Evolutionary conservation across 2,113 vertebrate species (phyloP), one percentile per base, ranked within the genome.

Genomic region (Ptilonorhynchus violaceus): DNA sequence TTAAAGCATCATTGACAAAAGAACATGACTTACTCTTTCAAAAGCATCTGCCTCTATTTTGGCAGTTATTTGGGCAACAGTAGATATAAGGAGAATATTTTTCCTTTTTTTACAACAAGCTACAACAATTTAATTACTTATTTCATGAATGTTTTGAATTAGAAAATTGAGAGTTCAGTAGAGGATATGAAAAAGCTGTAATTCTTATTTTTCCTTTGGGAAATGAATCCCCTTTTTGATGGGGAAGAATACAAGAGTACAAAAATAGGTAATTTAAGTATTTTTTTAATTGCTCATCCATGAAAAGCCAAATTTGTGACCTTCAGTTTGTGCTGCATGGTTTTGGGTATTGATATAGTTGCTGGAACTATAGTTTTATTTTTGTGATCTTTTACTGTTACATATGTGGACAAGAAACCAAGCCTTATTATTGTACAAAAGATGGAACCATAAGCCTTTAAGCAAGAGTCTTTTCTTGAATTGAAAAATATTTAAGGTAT

Each of bases 1-100:
- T 68, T 91, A 93, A 94, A 93, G 16, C 21, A 73, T 59, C 72
- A 67, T 35, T 35, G 90, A 91, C 31, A 63, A 41, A 96, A 96
- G 63, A 77, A 75, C 33, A 30, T 31, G 35, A 23, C 8, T 69
- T 70, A 14, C 58, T 92, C 73, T 86, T 81, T 91, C 77, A 89
- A 79, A 62, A 75, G 23, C 13, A 50, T 56, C 30, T 93, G 30
- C 53, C 37, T 89, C 24, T 67, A n/a, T 77, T 96, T 87, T 78
- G 15, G 82, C 63, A 79, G 73, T 88, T 83, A 83, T 50, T 53
- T 92, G 64, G 46, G 63, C 44, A 94, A 59, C 13, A 46, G 18
- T n/a, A 49, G 56, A 95, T 93, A 60, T n/a, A 63, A 85, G 11
- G 4, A 52, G 30, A 87, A 85, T 35, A 25, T 19, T 69, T 49